These are phyloP conservation scores for Chloroceryle aenea DNA, from an alignment of 2,113 vertebrate genomes.

Conservation along the genomic window DNA sequence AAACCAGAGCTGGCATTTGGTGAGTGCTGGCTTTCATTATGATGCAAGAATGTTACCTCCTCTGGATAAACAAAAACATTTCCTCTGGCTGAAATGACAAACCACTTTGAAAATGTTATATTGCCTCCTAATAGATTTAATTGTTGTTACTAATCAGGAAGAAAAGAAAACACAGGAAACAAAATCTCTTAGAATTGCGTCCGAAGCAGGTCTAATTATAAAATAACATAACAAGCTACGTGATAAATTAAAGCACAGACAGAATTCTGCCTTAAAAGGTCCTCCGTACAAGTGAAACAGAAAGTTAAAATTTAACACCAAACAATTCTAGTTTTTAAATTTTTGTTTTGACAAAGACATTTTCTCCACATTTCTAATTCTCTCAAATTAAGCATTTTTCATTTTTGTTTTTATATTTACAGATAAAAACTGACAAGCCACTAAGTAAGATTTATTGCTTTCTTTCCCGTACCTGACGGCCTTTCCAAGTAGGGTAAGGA, in stretches of 20 bases:
- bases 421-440: conserved; percentile 64
- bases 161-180: conserved; percentile 33
- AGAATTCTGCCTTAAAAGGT: neutral
- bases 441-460: conserved; percentile 75
- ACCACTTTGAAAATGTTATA: conserved; percentile 35
- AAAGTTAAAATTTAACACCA: neutral
- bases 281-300: neutral
- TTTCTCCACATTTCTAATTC: conserved; percentile 46
- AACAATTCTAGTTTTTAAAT: neutral
- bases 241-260: neutral
- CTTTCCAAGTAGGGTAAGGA: conserved; percentile 53
- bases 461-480: conserved; percentile 49
- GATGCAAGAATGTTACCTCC: neutral
- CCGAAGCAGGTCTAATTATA: neutral
- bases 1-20: neutral
- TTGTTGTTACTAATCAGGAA: conserved; percentile 42
- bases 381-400: conserved; percentile 56
- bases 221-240: neutral
- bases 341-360: neutral
- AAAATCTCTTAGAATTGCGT: neutral
- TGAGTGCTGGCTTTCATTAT: conserved; percentile 3
- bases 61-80: conserved; percentile 32
- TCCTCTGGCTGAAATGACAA: conserved; percentile 10
- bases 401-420: conserved; percentile 46
- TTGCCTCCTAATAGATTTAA: conserved; percentile 29